Conservation (phyloP, 2,888 invertebrate genomes). For the Pimpla rufipes region DNA sequence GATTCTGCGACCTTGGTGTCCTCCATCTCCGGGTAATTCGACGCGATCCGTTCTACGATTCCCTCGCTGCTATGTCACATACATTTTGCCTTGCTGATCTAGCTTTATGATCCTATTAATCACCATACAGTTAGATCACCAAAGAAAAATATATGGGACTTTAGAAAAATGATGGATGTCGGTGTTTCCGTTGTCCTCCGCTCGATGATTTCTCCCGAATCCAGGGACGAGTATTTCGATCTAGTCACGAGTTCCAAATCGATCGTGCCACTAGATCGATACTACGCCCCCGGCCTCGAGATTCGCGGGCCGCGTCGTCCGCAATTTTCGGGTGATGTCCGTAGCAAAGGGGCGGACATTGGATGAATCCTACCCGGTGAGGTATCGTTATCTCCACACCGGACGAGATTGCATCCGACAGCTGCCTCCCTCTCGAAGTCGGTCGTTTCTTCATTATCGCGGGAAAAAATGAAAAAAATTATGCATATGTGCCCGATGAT, state of each 20-base stretch:
- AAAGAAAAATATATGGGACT: slow-evolving; percentile 85
- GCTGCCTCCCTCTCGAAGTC: slow-evolving; percentile 60
- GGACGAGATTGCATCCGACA: slow-evolving; percentile 80
- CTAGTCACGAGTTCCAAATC: slow-evolving; percentile 83
- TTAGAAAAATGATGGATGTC: slow-evolving; percentile 22
- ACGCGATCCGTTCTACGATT: slow-evolving; percentile 27
- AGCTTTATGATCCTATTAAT: slow-evolving; percentile 84
- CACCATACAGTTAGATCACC: slow-evolving; percentile 87
- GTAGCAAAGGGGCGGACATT: slow-evolving; percentile 72
- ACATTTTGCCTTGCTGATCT: slow-evolving; percentile 84
- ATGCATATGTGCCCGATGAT: neutral
- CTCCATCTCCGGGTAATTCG: neutral
- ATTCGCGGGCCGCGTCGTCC: slow-evolving; percentile 19
- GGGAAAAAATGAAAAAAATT: neutral
- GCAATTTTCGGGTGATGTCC: slow-evolving; percentile 30
- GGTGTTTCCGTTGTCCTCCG: slow-evolving; percentile 27
- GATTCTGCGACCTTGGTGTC: slow-evolving; percentile 73
- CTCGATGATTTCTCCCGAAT: slow-evolving; percentile 58
- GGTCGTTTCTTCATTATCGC: slow-evolving; percentile 16
- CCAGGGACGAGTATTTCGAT: slow-evolving; percentile 85
- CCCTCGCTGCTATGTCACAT: slow-evolving; percentile 74
- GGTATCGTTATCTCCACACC: slow-evolving; percentile 76
- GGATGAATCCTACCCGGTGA: slow-evolving; percentile 85
- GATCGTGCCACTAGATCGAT: slow-evolving; percentile 82
- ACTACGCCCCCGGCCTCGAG: slow-evolving; percentile 77